phyloP scores from a whole-genome alignment of 2,888 invertebrate species.

The Drosophila hamatofila region DNA sequence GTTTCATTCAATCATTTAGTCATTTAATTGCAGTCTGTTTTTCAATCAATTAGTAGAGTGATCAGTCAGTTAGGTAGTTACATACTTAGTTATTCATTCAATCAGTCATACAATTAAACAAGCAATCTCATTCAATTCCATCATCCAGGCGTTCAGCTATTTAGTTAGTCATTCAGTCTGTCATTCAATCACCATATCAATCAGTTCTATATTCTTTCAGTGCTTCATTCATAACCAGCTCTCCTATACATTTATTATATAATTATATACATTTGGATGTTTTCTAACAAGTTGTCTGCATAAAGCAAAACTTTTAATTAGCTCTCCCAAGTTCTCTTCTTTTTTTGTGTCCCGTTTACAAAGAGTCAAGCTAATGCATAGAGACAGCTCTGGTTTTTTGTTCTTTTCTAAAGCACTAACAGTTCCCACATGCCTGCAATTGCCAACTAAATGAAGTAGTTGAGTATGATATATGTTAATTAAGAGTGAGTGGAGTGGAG shows the following conservation, averaged over 20 bases:
- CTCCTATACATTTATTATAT: background rate
- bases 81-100: too few species aligned
- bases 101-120: too few species aligned
- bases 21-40: too few species aligned
- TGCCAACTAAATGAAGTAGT: conserved; percentile 7
- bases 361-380: background rate
- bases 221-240: background rate
- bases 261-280: conserved; percentile 2
- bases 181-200: background rate
- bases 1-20: too few species aligned
- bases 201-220: too few species aligned
- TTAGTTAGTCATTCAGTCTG: too few species aligned
- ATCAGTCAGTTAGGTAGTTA: too few species aligned
- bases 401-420: conserved; percentile 13
- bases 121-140: background rate
- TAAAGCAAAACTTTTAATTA: conserved; percentile 22
- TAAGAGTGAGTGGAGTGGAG: background rate
- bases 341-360: background rate
- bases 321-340: background rate
- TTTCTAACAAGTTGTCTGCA: background rate
- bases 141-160: background rate
- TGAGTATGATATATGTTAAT: conserved; percentile 41
- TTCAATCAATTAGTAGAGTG: too few species aligned
- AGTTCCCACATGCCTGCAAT: conserved; percentile 29
- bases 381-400: background rate